Base-by-base conservation (phyloP, 2,888 invertebrate species). In the Tineola bisselliella region DNA sequence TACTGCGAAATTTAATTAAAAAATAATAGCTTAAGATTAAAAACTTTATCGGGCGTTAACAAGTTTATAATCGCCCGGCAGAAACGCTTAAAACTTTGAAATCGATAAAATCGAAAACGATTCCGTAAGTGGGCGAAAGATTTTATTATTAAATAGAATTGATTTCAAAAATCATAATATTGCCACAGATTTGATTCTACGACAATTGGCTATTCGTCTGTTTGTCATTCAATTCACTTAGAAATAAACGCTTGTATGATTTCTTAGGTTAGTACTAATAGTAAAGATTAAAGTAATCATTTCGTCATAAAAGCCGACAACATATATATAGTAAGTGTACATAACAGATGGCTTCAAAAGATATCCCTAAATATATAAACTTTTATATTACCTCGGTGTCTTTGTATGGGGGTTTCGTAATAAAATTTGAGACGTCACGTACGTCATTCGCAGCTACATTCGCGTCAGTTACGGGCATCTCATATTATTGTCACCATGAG, bases 351-450 rank as follows among this genome's bases (percentile, higher is more conserved):
- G 25, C 25, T 25, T 25, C 6, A 6, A 25, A 25, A 6, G 25
- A 25, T 25, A 25, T 25, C 2, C 25, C 2, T 6, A 6, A 4
- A 25, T 25, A 25, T 25, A 25, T 25, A 25, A 25, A 6, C 25
- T 25, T 25, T 25, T 25, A 25, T 25, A 25, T 25, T 6, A 25
- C 6, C 25, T 25, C 25, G 2, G 25, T 6, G 6, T 25, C 38
- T 6, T 48, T n/a, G 48, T 48, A 17, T 15, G 13, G 1, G 25
- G 6, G n/a, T 17, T 17, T 48, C n/a, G 48, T 48, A 48, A 48
- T 48, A 48, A 48, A 48, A 48, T 48, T 48, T 13, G 48, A 48
- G 48, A 15, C 48, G 48, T 48, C 48, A 48, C 48, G 48, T 48
- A 48, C 15, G 15, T 17, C 15, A 48, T 48, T 48, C 17, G 48